Base-by-base conservation (phyloP, 2,113 vertebrate species). In the Lamprotornis superbus region DNA sequence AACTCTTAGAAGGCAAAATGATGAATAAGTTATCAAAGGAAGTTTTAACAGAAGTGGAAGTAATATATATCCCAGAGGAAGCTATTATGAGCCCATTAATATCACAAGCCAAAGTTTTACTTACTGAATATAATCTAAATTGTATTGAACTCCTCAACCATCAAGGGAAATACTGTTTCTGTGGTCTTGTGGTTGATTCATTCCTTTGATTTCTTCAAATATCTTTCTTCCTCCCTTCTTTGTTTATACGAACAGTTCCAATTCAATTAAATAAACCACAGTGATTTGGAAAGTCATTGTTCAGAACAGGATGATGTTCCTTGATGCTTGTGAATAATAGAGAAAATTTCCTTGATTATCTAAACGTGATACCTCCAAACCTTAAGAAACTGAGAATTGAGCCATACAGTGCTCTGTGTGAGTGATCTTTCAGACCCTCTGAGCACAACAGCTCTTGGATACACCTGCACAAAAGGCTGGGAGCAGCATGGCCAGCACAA, bases 11-110 rank as follows among this genome's bases (percentile, higher is more conserved):
- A 96, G 95, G 83, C 89, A 84, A 63, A 94, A 69, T 95, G 92
- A 97, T 97, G 93, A 97, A 97, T 97, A 96, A 97, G 79, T 97
- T 96, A 97, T 97, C 95, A 97, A 96, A 97, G 89, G 92, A 97
- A 94, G 87, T 97, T 96, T 94, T 94, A 96, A 94, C 95, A 94
- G 80, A 91, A 93, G 76, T 96, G 75, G 88, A 97, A 95, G 95
- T 95, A 97, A 95, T 92, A 91, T 80, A 88, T 95, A 91, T 96
- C 97, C 95, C 95, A 94, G 78, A 95, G 93, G 97, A 97, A 96
- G 87, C 82, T 96, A 93, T 96, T 97, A 96, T 70, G 87, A 96
- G 82, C 55, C 93, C 93, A 95, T 96, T 96, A 97, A 97, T 96
- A 95, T 90, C 81, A 20, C 81, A 91, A 94, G 91, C 87, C 89